A percentile compares a stretch with the other conserved stretches of the same genome.
These are phyloP conservation scores for Gadopsis bispinosus DNA, from an alignment of 2,797 vertebrate species.

Conservation along the genomic window DNA sequence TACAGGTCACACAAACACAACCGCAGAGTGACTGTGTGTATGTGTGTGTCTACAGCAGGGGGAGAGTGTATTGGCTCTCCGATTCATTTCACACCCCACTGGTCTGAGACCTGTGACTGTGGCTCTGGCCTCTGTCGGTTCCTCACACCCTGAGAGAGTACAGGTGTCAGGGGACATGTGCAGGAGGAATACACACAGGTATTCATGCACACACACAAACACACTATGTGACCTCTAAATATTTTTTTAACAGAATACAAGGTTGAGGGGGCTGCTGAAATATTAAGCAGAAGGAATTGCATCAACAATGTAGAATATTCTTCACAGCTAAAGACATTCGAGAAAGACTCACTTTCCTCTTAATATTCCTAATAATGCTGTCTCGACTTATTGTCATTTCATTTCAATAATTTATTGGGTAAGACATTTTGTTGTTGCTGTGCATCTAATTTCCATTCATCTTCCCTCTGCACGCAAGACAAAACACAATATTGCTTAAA, in stretches of 20 bases:
- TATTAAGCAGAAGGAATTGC: conserved; percentile 67
- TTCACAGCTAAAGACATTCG: conserved; percentile 42
- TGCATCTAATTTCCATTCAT: conserved; percentile 34
- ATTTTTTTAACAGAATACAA: conserved; percentile 55
- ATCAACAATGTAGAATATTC: conserved; percentile 38
- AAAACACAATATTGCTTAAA: conserved; percentile 26
- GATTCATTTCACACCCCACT: conserved; percentile 85
- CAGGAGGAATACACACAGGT: conserved; percentile 56
- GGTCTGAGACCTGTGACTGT: conserved; percentile 83
- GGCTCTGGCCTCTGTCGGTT: conserved; percentile 77
- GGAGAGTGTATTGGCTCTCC: conserved; percentile 66
- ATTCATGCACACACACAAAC: conserved; percentile 24
- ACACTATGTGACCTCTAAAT: conserved; percentile 69
- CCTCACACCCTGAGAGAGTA: conserved; percentile 75
- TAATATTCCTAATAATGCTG: conserved; percentile 1
- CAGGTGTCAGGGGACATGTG: conserved; percentile 78
- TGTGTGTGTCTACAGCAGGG: conserved; percentile 42
- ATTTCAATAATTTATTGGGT: conserved; percentile 36
- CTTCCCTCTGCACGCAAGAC: not conserved
- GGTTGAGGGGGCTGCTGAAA: conserved; percentile 63
- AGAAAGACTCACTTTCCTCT: conserved; percentile 24
- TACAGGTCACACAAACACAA: conserved; percentile 12
- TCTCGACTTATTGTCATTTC: conserved; percentile 1
- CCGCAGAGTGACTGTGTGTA: conserved; percentile 26
- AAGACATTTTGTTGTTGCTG: conserved; percentile 16